Conservation (phyloP, 2,888 invertebrate genomes). For the Hemistola chrysoprasaria region DNA sequence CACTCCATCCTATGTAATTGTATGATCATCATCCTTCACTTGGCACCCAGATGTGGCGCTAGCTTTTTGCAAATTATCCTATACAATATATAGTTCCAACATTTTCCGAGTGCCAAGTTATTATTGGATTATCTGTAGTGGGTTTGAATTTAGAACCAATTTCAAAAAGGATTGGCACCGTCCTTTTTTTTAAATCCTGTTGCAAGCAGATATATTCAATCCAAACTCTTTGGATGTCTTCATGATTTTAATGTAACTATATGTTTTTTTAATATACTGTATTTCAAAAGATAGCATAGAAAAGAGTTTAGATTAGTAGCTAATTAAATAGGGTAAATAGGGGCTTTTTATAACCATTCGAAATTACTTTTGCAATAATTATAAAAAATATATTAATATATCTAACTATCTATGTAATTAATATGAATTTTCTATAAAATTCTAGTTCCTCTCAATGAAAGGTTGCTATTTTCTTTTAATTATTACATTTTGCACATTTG, state of each 20-base stretch:
- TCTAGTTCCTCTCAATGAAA: constrained; percentile 49
- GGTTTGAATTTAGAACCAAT: no score
- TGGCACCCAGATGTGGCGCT: no score
- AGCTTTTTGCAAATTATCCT: no score
- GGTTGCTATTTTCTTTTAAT: constrained; percentile 42
- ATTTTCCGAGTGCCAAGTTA: no score
- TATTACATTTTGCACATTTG: constrained; percentile 26
- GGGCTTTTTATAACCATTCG: constrained; percentile 53
- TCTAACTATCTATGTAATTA: constrained; percentile 21
- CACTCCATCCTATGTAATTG: no score
- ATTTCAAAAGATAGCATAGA: constrained; percentile 58
- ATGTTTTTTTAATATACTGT: constrained; percentile 17
- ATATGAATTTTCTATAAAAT: constrained; percentile 22
- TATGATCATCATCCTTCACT: no score
- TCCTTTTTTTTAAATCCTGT: no score
- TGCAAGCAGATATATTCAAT: constrained; percentile 10
- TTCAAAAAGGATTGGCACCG: no score
- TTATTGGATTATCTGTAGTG: no score
- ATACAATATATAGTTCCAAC: no score
- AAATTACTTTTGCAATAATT: constrained; percentile 20
- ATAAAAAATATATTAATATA: no score
- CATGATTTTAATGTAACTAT: constrained; percentile 5
- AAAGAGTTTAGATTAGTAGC: constrained; percentile 68
- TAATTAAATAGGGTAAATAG: constrained; percentile 71
- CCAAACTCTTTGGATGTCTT: no score